These are phyloP conservation scores for Allolobophora icterica DNA, from an alignment of 2,888 invertebrate genomes.

Conservation along the genomic window DNA sequence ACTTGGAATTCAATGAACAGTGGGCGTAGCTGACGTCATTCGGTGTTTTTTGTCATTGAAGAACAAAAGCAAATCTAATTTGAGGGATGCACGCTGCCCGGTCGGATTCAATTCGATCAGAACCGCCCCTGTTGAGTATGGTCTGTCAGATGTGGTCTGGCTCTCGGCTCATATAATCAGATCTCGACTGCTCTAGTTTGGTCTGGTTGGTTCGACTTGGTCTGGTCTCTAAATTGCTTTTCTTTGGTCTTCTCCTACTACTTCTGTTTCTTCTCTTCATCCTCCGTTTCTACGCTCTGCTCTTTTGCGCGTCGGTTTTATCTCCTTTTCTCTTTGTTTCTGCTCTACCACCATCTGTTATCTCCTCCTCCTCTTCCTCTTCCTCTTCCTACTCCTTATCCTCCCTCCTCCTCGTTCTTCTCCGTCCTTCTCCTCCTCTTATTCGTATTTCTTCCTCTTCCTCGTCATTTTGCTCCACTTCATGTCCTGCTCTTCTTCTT, in stretches of 20 bases:
- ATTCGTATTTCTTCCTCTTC: too few species aligned
- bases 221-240: background rate
- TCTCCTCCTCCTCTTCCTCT: background rate
- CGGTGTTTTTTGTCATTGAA: background rate
- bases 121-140: background rate
- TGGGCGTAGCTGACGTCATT: background rate
- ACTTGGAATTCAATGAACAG: background rate
- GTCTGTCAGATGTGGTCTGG: background rate
- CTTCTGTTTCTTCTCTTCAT: background rate
- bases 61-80: constrained; percentile 17
- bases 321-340: background rate
- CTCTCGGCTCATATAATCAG: background rate
- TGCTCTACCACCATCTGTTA: background rate
- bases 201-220: background rate
- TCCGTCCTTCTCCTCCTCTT: too few species aligned
- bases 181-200: background rate
- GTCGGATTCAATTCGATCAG: background rate
- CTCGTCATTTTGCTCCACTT: too few species aligned
- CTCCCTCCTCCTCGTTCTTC: too few species aligned
- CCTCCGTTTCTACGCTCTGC: background rate
- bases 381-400: too few species aligned
- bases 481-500: background rate
- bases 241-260: background rate
- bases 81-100: background rate
- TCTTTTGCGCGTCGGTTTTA: background rate